Evolutionary conservation across 1,140 invertebrate genomes (phyloP), one percentile per base, ranked within the genome.

Genomic region (Goniozus legneri): DNA sequence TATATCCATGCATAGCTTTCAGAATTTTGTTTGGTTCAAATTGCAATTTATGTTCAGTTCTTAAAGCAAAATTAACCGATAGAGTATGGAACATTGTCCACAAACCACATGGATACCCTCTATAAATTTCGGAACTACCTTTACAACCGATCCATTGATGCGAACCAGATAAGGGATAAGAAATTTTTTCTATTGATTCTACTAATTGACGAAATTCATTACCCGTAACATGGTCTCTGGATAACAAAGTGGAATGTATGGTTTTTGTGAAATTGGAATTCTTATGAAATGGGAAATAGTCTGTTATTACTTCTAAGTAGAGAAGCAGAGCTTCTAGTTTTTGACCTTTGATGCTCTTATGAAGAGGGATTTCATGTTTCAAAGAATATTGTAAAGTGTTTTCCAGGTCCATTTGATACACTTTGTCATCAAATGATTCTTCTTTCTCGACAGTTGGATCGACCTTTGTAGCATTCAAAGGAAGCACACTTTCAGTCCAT

Each of bases 11-110:
- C 78, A 99, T 93, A 1, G 87, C 86, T 54, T 80, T 73, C 1
- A 98, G 71, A 8, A 97, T 84, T 60, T 85, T 80, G 13, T 75
- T 67, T 0, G 84, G 81, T 45, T 85, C 77, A 33, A 74, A 65
- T 1, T 75, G 64, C 24, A 77, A 64, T 18, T 69, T 69, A 2
- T 69, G 52, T 10, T 42, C 48, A 14, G 62, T 58, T 37, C 75
- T 65, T 10, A 77, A 71, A 1, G 83, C 81, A 36, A 87, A 85
- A 65, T 87, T 87, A 0, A 97, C 89, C 8, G 92, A 94, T 16
- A 99, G 70, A 33, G 87, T 90, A 67, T 99, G 97, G 69, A 98
- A 99, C 46, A 96, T 77, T 24, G 84, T 89, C 97, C 97, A 99
- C 12, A 99, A 73, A 0, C 91, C 87, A 77, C 97, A 99, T 1